These are phyloP conservation scores for Lasius platythorax DNA, from an alignment of 2,888 invertebrate species.

Conservation along the genomic window DNA sequence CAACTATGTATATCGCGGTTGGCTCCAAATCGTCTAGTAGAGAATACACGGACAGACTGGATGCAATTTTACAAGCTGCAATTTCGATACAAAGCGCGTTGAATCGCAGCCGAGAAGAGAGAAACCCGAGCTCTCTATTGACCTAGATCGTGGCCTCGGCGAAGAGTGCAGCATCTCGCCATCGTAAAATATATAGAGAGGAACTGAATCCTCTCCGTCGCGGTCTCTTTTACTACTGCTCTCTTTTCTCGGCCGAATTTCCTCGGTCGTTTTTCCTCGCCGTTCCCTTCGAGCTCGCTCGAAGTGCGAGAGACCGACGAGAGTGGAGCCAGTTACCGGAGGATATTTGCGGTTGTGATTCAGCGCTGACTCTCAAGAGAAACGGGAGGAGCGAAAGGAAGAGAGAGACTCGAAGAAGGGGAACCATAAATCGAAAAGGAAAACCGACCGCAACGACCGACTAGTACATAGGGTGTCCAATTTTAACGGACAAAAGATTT, in stretches of 20 bases:
- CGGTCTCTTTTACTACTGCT: constrained; percentile 45
- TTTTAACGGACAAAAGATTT: constrained; percentile 16
- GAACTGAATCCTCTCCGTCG: constrained; percentile 49
- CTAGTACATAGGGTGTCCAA: constrained; percentile 58
- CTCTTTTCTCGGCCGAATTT: constrained; percentile 17
- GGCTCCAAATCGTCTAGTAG: background rate
- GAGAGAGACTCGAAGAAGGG: constrained; percentile 22
- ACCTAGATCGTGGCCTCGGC: constrained; percentile 79
- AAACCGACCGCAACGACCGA: constrained; percentile 71
- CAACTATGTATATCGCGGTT: background rate
- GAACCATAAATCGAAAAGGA: constrained; percentile 68
- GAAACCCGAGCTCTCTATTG: constrained; percentile 76
- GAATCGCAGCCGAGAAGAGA: constrained; percentile 51
- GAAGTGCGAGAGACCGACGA: constrained; percentile 57
- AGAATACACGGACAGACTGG: background rate
- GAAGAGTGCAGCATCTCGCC: constrained; percentile 55
- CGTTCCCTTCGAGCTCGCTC: constrained; percentile 51
- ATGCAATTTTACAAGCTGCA: constrained; percentile 17
- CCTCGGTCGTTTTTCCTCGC: constrained; percentile 36
- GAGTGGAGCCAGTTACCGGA: constrained; percentile 69
- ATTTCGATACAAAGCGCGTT: constrained; percentile 12
- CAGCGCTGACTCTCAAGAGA: constrained; percentile 67
- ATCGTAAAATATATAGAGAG: constrained; percentile 59
- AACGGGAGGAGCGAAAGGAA: constrained; percentile 35
- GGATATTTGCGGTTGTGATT: constrained; percentile 82